phyloP scores from a whole-genome alignment of 2,797 vertebrate genomes.

The Phrynocephalus forsythii region DNA sequence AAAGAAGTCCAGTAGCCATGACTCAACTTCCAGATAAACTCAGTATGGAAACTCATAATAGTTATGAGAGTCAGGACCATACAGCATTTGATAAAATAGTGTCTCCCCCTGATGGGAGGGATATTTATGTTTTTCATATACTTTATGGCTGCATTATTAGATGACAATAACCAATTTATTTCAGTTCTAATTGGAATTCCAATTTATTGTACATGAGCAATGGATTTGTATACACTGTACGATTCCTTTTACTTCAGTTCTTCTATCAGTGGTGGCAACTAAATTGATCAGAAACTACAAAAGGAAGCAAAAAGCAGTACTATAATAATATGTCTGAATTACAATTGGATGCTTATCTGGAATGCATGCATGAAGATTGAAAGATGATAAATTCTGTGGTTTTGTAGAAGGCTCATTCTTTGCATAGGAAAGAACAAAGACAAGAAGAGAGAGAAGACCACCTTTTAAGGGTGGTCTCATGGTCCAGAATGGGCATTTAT shows the following conservation, averaged over 20 bases:
- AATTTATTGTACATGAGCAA: neutral
- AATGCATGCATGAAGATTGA: neutral
- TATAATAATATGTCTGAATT: neutral
- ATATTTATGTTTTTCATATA: neutral
- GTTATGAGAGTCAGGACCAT: too few relatives aligned
- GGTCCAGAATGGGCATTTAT: neutral
- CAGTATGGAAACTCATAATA: neutral
- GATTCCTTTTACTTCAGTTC: neutral
- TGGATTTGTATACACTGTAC: too few relatives aligned
- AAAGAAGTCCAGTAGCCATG: too few relatives aligned
- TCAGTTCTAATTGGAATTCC: too few relatives aligned
- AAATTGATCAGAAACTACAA: neutral
- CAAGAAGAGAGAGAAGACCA: neutral
- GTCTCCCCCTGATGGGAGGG: too few relatives aligned
- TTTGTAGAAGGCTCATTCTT: neutral
- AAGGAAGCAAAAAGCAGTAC: neutral
- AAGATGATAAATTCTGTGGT: constrained; percentile 33
- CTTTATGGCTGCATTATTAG: too few relatives aligned
- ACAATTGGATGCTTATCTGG: too few relatives aligned
- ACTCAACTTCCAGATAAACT: too few relatives aligned
- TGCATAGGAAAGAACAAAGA: constrained; percentile 33
- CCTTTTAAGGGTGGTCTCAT: neutral
- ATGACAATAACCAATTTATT: neutral
- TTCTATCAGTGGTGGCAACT: neutral
- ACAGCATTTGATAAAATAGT: neutral